These are phyloP conservation scores for Struthio camelus DNA, from an alignment of 2,113 vertebrate genomes.

Conservation along the genomic window DNA sequence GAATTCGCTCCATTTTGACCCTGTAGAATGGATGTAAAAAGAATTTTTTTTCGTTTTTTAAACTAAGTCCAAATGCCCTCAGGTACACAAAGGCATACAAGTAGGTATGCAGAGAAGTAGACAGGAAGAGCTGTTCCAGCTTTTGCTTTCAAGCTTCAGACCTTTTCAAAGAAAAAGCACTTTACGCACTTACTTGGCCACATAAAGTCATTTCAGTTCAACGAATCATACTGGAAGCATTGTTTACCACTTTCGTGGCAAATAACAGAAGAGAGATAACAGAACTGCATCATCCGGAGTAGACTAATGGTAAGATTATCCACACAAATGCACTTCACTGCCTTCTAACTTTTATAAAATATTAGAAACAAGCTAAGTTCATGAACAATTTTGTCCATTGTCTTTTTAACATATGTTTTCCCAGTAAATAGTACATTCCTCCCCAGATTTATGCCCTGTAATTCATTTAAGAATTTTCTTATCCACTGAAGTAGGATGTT, in stretches of 20 bases:
- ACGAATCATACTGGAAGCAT: background rate
- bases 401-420: background rate
- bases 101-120: background rate
- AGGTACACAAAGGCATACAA: background rate
- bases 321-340: background rate
- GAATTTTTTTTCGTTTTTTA: background rate
- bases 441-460: background rate
- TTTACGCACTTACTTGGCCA: background rate
- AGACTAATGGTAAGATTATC: background rate
- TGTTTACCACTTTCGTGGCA: background rate
- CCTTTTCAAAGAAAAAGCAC: background rate
- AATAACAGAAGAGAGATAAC: background rate
- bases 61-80: background rate
- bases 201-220: constrained; percentile 10
- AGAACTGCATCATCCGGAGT: background rate
- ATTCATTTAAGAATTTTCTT: background rate
- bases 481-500: background rate
- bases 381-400: background rate
- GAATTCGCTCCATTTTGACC: background rate
- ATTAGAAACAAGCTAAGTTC: background rate
- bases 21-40: background rate
- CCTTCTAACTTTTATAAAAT: background rate
- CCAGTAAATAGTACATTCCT: background rate
- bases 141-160: background rate
- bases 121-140: background rate